Percentiles rank a stretch among this genome's conserved stretches.
Evolutionary conservation across 92 coral and sea anemone genomes (phyloP).

Genomic region (Umimayanthus kanabou): DNA sequence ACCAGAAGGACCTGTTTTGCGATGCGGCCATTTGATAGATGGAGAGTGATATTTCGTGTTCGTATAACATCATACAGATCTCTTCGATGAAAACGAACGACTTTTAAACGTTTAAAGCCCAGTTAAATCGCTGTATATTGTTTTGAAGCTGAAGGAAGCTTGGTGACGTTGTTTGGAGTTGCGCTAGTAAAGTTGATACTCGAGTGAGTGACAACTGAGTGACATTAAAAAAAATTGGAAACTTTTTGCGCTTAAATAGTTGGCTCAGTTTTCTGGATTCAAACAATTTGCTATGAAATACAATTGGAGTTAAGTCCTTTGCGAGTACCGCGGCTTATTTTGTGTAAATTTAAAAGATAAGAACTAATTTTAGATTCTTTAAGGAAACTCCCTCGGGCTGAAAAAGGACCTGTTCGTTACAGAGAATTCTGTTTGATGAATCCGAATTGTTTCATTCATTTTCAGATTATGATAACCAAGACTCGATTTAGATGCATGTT

Average conservation of each 20-base stretch:
- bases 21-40: not conserved
- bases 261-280: no score
- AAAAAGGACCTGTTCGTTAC: not conserved
- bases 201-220: not conserved
- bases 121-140: not conserved
- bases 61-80: not conserved
- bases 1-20: no score
- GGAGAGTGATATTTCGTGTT: not conserved
- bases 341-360: not conserved
- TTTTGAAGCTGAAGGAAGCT: not conserved
- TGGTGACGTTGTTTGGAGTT: not conserved
- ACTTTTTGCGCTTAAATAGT: no score
- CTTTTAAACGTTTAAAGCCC: not conserved
- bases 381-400: slow-evolving; percentile 34
- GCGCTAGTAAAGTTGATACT: not conserved
- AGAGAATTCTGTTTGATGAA: slow-evolving; percentile 20
- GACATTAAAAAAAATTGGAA: not conserved
- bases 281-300: no score
- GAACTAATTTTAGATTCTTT: not conserved
- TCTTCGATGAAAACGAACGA: not conserved
- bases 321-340: not conserved
- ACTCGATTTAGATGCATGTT: not conserved
- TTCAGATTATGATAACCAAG: not conserved
- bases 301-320: not conserved
- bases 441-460: not conserved